Evolutionary conservation across 1,140 invertebrate species (phyloP), one percentile per base, ranked within the genome.

Genomic region (Neotoxoptera formosana): DNA sequence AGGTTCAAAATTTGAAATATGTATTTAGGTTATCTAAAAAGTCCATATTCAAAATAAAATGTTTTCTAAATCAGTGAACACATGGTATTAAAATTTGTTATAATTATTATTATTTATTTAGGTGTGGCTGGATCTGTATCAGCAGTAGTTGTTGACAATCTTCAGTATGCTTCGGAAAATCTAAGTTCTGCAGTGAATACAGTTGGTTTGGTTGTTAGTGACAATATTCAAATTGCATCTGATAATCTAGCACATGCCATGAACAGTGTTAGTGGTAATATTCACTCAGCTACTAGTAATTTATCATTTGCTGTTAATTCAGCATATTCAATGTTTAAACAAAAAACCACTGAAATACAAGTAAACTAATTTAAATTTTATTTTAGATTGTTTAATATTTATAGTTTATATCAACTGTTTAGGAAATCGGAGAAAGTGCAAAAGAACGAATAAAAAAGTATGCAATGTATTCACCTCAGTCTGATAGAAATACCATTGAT

Each of bases 321-420:
- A n/a, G 95, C 96, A 1, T 96, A 95, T 94, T 96, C 96, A 2
- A 95, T 95, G 9, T 94, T 96, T 91, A 94, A 95, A 4, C 96
- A 96, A 93, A 96, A 95, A 91, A 96, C 96, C 9, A 95, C 96
- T n/a, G 95, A 96, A 93, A 95, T 96, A 87, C 96, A 96, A 94
- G 96, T 94, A 94, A 93, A 76, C 34, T 48, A 48, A 23, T 45
- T 67, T 0, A 45, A 21, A 67, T 91, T 21, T 47, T 84, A 45
- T 47, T 17, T 47, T 47, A 7, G 3, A n/a, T 86, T 47, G 6
- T 47, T 20, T 45, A 23, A 84, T 86, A 47, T 47, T 30, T 86
- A 83, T 81, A 45, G n/a, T 41, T 25, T 41, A 30, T 90, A 7
- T 67, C 86, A 60, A 94, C 94, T 90, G 36, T 94, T 81, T 94